A percentile compares a stretch with the other conserved stretches of the same genome.
These are phyloP conservation scores for Synodontis membranacea DNA, from an alignment of 2,113 vertebrate genomes.

Conservation along the genomic window DNA sequence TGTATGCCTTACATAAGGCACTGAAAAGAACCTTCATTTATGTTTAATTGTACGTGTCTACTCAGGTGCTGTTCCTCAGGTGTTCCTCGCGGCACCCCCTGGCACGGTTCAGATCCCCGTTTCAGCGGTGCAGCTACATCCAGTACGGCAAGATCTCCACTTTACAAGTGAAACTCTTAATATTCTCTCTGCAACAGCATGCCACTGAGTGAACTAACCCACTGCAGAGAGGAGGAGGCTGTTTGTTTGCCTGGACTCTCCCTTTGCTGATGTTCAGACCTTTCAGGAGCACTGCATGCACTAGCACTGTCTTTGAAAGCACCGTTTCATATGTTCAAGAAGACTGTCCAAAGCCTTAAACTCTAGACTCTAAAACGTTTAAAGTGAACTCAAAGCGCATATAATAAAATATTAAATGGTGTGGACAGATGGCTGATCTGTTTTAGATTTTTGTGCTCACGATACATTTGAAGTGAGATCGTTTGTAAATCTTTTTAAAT, in stretches of 20 bases:
- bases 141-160: conserved; percentile 85
- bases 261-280: conserved; percentile 24
- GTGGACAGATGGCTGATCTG: background rate
- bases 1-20: background rate
- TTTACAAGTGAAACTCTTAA: conserved; percentile 80
- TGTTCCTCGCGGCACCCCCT: conserved; percentile 91
- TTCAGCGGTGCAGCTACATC: conserved; percentile 95
- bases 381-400: background rate
- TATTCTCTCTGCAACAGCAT: conserved; percentile 77
- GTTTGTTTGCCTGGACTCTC: conserved; percentile 31
- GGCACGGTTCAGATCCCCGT: conserved; percentile 97
- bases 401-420: background rate
- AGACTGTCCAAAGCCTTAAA: background rate
- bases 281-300: conserved; percentile 60
- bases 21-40: background rate
- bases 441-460: too few relatives aligned
- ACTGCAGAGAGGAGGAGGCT: conserved; percentile 40
- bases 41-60: conserved; percentile 4
- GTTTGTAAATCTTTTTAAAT: background rate
- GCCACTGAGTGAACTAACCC: conserved; percentile 67
- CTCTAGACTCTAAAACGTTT: background rate
- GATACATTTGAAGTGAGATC: background rate
- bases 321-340: background rate
- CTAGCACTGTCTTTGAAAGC: conserved; percentile 30
- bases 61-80: conserved; percentile 88